Conservation (phyloP, 2,888 invertebrate species). For the Taenaris catops region DNA sequence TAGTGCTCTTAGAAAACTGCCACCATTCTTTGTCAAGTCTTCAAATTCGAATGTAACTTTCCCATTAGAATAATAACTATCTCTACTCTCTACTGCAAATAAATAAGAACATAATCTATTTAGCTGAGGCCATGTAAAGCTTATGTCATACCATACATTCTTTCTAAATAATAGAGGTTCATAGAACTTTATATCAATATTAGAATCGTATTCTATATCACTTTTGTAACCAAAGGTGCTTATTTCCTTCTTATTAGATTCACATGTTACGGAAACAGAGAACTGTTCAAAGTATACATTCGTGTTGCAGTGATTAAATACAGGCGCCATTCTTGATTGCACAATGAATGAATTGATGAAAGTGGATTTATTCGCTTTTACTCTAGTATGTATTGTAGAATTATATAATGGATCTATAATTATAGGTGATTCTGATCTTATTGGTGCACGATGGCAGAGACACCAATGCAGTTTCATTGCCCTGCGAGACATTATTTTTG, state of each 20-base stretch:
- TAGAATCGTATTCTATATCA: constrained; percentile 61
- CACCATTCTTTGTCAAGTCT: constrained; percentile 50
- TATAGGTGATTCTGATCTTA: constrained; percentile 60
- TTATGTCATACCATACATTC: constrained; percentile 64
- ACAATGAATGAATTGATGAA: constrained; percentile 64
- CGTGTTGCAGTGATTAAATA: constrained; percentile 48
- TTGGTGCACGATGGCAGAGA: constrained; percentile 56
- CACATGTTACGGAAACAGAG: constrained; percentile 49
- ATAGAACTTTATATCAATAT: constrained; percentile 55
- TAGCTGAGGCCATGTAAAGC: constrained; percentile 57
- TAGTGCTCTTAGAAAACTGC: constrained; percentile 64
- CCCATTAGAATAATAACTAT: constrained; percentile 45
- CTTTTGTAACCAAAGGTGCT: constrained; percentile 53
- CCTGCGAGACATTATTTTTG: constrained; percentile 37
- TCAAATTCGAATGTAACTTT: constrained; percentile 64
- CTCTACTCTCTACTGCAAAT: constrained; percentile 63
- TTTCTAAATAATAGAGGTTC: constrained; percentile 64
- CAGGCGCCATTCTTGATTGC: constrained; percentile 64
- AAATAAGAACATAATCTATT: constrained; percentile 41
- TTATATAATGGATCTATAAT: constrained; percentile 50
- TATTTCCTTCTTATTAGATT: constrained; percentile 50
- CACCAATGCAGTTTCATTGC: constrained; percentile 55
- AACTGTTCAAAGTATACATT: constrained; percentile 63
- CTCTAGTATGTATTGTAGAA: constrained; percentile 45
- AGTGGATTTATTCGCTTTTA: constrained; percentile 63